These are phyloP conservation scores for Lemur catta DNA, from an alignment of 2,797 vertebrate genomes.

Conservation along the genomic window DNA sequence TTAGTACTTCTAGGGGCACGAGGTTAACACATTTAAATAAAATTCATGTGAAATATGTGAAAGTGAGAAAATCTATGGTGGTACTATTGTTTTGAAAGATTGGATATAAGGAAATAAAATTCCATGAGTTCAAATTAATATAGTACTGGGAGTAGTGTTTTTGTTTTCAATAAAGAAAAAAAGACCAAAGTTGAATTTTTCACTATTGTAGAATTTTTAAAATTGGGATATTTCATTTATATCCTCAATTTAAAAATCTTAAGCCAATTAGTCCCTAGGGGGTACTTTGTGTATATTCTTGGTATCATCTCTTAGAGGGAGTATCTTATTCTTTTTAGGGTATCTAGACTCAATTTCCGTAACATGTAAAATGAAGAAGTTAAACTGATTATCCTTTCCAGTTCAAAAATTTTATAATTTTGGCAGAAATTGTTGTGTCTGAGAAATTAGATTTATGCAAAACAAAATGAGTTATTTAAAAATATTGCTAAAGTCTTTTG, in stretches of 20 bases:
- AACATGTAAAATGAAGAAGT: not conserved
- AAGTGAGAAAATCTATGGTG: not conserved
- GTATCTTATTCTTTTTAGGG: not conserved
- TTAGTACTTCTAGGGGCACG: not conserved
- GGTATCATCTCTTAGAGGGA: not conserved
- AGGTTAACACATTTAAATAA: not conserved
- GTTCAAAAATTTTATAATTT: not conserved
- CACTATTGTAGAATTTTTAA: not conserved
- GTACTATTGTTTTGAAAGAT: not conserved
- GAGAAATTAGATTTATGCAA: not conserved
- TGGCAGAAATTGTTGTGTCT: not conserved
- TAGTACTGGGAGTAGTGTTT: not conserved
- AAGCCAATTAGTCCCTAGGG: not conserved
- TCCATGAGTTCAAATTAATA: not conserved
- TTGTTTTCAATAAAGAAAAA: constrained; percentile 11
- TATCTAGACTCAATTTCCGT: not conserved
- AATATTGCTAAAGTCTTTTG: not conserved
- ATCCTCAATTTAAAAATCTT: not conserved
- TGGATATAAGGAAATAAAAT: not conserved
- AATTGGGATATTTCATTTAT: not conserved
- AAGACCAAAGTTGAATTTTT: not conserved
- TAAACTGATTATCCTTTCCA: not conserved
- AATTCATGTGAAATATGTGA: constrained; percentile 7
- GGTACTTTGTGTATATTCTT: not conserved
- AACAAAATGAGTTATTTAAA: constrained; percentile 46